phyloP scores from a whole-genome alignment of 2,113 vertebrate genomes.

The Danio rerio region GRCz12tu NC_133191.1:31537501-31538000 shows the following conservation, averaged over 20 bases:
- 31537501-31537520: not conserved
- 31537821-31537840: not conserved
- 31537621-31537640: slow-evolving; percentile 36
- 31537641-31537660: slow-evolving; percentile 21
- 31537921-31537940: slow-evolving; percentile 30
- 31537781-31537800: not conserved
- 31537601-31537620: not conserved
- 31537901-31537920: slow-evolving; percentile 38
- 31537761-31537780: not conserved
- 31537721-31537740: not conserved
- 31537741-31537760: slow-evolving; percentile 3
- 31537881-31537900: not conserved
- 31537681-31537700: slow-evolving; percentile 19
- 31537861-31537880: slow-evolving; percentile 18
- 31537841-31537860: slow-evolving; percentile 38
- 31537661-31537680: slow-evolving; percentile 3
- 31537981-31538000: slow-evolving; percentile 43
- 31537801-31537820: not conserved
- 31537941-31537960: not conserved
- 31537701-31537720: slow-evolving; percentile 26
- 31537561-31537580: not conserved
- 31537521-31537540: not conserved
- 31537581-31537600: not conserved
- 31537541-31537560: not conserved
- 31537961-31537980: slow-evolving; percentile 54